Evolutionary conservation across 92 coral and sea anemone species (phyloP), one percentile per base, ranked within the genome.

Genomic region (Ricordea florida): DNA sequence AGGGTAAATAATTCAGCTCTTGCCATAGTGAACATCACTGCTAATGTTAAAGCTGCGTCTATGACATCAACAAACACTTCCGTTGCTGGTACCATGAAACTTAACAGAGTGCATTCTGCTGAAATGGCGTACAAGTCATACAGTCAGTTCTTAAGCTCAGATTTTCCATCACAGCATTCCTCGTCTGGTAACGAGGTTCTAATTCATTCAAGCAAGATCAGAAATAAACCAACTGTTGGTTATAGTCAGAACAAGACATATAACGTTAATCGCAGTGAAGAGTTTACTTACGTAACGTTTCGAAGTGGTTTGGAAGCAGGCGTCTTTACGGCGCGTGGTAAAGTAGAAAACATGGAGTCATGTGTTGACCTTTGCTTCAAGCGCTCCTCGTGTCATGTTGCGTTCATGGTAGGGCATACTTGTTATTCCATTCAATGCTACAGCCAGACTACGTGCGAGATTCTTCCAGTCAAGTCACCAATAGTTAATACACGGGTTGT

Each of bases 361-460:
- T 94, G 98, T 51, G 84, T 85, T 26, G 40, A 25, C 20, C 76
- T 64, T 4, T 94, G 98, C 38, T 86, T 82, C 57, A 62, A 57
- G 17, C 85, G 65, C 30, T 29, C 63, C 0, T 50, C 67, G 3
- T 94, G 98, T 48, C 94, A 91, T 53, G 91, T 94, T 22, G 98
- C 97, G 0, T 88, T 85, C 45, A 72, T 94, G 90, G 92, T 82
- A 4, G 94, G 79, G 36, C 57, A 72, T 4, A 60, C 70, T 0
- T 94, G 98, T 51, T 94, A 85, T 28, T 89, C 93, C 32, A 81
- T 94, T 4, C 85, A 94, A 49, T 94, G 98, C 57, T 91, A 87
- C 85, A 92, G 90, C 59, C 92, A 86, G 63, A 83, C 58, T 56
- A 85, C 91, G 6, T 94, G 98, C 52, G 97, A 91, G 57, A 77